phyloP scores from a whole-genome alignment of 2,113 vertebrate species.

The Lagenorhynchus albirostris region DNA sequence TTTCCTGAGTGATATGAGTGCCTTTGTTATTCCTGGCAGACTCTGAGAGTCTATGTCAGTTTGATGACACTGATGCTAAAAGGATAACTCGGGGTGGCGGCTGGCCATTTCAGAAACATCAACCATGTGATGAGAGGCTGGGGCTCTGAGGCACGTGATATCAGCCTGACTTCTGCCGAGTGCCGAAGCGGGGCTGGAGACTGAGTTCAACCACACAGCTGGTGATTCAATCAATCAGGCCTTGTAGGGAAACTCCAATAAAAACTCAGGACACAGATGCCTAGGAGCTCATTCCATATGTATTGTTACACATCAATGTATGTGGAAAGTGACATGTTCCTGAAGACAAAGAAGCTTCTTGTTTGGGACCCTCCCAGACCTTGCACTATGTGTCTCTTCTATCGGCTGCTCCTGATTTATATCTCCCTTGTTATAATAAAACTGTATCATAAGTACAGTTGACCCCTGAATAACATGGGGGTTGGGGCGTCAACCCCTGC shows the following conservation, averaged over 20 bases:
- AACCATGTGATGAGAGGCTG: neutral
- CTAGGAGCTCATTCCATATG: neutral
- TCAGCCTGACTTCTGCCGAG: neutral
- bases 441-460: neutral
- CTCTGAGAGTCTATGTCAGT: neutral
- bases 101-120: neutral
- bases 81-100: neutral
- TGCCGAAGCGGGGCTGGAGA: neutral
- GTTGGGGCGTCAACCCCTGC: neutral
- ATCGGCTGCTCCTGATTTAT: neutral
- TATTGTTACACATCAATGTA: neutral
- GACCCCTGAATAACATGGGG: neutral
- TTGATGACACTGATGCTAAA: neutral
- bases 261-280: neutral
- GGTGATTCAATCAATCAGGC: neutral
- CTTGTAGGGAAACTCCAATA: neutral
- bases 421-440: neutral
- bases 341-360: neutral
- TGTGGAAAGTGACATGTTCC: neutral
- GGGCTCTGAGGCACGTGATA: neutral
- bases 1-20: neutral
- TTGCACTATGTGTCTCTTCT: neutral
- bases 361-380: neutral
- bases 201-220: neutral
- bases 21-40: neutral